Evolutionary conservation across 2,113 vertebrate genomes (phyloP), one percentile per base, ranked within the genome.

Genomic region (Aptenodytes forsteri): DNA sequence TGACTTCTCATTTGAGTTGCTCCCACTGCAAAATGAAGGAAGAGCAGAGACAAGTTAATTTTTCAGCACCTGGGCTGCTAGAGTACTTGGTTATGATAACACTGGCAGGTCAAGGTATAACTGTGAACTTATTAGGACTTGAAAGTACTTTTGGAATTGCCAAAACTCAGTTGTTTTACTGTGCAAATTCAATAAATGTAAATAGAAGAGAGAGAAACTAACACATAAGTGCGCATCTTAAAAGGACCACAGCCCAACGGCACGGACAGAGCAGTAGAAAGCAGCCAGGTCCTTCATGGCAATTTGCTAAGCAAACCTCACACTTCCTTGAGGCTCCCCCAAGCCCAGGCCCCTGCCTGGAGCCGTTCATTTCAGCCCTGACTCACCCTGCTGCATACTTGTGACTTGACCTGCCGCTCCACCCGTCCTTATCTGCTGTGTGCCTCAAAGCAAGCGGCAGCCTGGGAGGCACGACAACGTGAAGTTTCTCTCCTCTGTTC

Each of bases 201-300:
- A 59, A 36, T 55, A 80, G 32, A 62, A 46, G 52, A 87, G 36
- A 77, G 61, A n/a, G 15, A 61, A 76, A 46, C 6, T 40, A n/a
- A 29, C 23, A 22, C 11, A 1, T 4, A 26, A 3, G 2, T 0
- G 13, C 2, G 1, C 55, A n/a, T 32, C 34, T 54, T 40, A 4
- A 50, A 26, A 56, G 47, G 42, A 55, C 17, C 50, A 5, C 6
- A n/a, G 42, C 34, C 23, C 34, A 32, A 2, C 0, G 6, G 29
- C 46, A 25, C 0, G 6, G 27, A 6, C 10, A 19, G 67, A 23
- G 81, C 19, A 32, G 36, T 2, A 64, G 58, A 70, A 46, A 72
- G 61, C 36, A 56, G 70, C 13, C 16, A 7, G 30, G 15, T 22
- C 13, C 25, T 14, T 52, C 8, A 1, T 1, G 36, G 50, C 3